phyloP scores from a whole-genome alignment of 2,888 invertebrate genomes.

The Chymomyza fuscimana region DNA sequence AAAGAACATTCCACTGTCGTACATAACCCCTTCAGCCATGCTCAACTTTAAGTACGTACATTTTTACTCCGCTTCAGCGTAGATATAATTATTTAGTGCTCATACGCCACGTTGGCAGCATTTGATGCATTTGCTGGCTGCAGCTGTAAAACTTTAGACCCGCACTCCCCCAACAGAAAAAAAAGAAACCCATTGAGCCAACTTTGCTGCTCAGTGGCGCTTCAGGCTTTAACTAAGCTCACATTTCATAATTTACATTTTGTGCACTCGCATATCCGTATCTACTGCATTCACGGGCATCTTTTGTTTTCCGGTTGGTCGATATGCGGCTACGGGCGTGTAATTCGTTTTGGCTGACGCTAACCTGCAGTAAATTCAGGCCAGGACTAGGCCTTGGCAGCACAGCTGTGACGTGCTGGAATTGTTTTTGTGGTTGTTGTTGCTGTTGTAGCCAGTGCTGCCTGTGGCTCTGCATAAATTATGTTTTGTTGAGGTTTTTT shows the following conservation, averaged over 20 bases:
- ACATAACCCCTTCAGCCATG: no score
- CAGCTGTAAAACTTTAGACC: neutral
- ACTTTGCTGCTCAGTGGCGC: neutral
- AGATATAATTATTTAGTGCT: slow-evolving; percentile 67
- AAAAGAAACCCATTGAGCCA: neutral
- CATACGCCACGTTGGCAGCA: slow-evolving; percentile 59
- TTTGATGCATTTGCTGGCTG: neutral
- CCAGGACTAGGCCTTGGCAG: neutral
- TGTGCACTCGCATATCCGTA: neutral
- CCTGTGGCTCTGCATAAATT: slow-evolving; percentile 44
- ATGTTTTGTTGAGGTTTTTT: slow-evolving; percentile 45
- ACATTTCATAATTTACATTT: slow-evolving; percentile 4
- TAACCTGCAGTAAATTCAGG: neutral
- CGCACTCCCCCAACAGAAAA: neutral
- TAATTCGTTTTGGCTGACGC: neutral
- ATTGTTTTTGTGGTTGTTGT: neutral
- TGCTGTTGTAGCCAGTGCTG: neutral
- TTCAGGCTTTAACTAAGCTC: slow-evolving; percentile 1
- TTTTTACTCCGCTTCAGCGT: slow-evolving; percentile 34
- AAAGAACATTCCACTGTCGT: no score
- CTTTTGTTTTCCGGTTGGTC: slow-evolving; percentile 31
- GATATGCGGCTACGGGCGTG: slow-evolving; percentile 1
- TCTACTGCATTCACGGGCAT: slow-evolving; percentile 13
- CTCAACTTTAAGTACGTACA: neutral
- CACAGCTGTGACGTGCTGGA: neutral